phyloP scores from a whole-genome alignment of 2,797 vertebrate species.

The Sebastes vulpes region DNA sequence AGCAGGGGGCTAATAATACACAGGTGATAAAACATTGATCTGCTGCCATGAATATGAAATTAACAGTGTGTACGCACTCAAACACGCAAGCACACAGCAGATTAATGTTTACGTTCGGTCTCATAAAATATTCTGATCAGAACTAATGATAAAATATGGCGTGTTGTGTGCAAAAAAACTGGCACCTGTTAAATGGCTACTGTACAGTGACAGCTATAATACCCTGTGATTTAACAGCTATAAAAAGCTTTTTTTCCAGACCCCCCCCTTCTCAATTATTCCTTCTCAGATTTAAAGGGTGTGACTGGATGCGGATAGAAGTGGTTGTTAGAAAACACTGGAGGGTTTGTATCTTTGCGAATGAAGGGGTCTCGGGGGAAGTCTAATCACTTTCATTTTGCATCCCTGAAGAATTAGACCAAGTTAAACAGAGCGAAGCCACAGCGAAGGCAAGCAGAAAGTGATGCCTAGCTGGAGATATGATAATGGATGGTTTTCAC shows the following conservation, averaged over 20 bases:
- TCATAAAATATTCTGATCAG: background rate
- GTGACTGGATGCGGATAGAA: background rate
- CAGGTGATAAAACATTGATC: conserved; percentile 50
- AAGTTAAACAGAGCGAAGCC: conserved; percentile 69
- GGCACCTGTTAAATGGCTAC: conserved; percentile 20
- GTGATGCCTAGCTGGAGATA: conserved; percentile 39
- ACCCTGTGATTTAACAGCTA: conserved; percentile 34
- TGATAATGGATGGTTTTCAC: conserved; percentile 65
- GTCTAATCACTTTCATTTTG: conserved; percentile 64
- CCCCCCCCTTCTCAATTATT: conserved; percentile 19
- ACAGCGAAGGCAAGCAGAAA: conserved; percentile 8
- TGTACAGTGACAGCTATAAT: background rate
- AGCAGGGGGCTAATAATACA: conserved; percentile 29
- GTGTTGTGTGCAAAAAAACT: background rate
- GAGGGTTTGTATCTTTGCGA: conserved; percentile 36
- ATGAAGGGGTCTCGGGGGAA: conserved; percentile 37
- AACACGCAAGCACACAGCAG: background rate
- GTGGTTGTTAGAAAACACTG: conserved; percentile 18
- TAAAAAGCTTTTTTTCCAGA: background rate
- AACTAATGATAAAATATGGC: background rate
- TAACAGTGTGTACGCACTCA: background rate
- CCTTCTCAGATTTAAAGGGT: conserved; percentile 1
- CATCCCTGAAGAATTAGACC: conserved; percentile 66
- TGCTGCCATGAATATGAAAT: conserved; percentile 26
- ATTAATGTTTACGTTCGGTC: background rate